Percentiles rank a stretch among this genome's conserved stretches.
These are phyloP conservation scores for Eubasilissa splendida DNA, from an alignment of 2,888 invertebrate species.

Conservation along the genomic window DNA sequence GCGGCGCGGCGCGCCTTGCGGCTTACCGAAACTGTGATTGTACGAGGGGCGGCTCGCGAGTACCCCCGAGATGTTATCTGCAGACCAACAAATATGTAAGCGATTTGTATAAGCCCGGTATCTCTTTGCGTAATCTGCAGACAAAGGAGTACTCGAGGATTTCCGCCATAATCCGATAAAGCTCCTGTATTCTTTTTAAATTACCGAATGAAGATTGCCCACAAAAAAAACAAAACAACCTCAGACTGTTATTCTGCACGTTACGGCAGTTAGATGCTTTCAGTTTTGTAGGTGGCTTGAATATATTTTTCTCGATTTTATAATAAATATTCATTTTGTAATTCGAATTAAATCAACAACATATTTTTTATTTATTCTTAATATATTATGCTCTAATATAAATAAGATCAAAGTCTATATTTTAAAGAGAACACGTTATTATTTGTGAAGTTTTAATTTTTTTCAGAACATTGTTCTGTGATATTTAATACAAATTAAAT, in stretches of 20 bases:
- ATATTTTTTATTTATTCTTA: no score
- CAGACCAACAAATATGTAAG: slow-evolving; percentile 54
- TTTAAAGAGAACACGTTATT: no score
- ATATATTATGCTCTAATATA: no score
- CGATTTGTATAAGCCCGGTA: slow-evolving; percentile 55
- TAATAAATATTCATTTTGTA: no score
- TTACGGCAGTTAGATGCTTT: background rate
- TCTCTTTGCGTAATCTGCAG: slow-evolving; percentile 56
- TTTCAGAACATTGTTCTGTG: no score
- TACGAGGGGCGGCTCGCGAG: slow-evolving; percentile 4
- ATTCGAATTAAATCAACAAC: no score
- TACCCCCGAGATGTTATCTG: slow-evolving; percentile 51
- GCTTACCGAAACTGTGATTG: slow-evolving; percentile 36
- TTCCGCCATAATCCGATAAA: slow-evolving; percentile 58
- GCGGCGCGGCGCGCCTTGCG: slow-evolving; percentile 10
- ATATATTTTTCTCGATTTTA: no score
- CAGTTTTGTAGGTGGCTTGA: no score
- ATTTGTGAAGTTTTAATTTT: no score
- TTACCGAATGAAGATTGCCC: slow-evolving; percentile 53
- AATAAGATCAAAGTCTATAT: no score
- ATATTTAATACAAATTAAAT: no score
- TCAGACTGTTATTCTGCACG: slow-evolving; percentile 2
- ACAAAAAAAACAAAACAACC: background rate
- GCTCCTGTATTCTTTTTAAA: slow-evolving; percentile 55
- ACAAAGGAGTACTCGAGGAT: slow-evolving; percentile 55